phyloP scores from a whole-genome alignment of 2,797 vertebrate species.

The Macroramphosus scolopax region DNA sequence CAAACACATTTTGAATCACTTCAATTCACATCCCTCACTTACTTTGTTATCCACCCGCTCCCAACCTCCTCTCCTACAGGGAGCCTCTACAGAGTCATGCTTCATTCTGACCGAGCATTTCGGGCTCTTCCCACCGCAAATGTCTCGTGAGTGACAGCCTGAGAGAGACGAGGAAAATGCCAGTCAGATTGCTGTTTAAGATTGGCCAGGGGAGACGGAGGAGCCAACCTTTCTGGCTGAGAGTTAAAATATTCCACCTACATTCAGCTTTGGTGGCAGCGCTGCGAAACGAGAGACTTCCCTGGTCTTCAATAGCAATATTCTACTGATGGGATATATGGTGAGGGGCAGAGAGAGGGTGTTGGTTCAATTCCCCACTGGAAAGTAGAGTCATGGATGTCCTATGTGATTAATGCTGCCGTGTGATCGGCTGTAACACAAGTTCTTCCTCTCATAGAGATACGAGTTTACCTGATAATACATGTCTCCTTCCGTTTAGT shows the following conservation, averaged over 20 bases:
- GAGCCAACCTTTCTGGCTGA: slow-evolving; percentile 40
- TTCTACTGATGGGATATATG: slow-evolving; percentile 17
- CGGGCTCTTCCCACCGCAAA: slow-evolving; percentile 53
- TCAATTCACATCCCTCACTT: slow-evolving; percentile 17
- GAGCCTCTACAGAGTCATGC: slow-evolving; percentile 47
- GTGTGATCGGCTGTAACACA: too few species aligned
- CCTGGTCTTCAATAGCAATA: slow-evolving; percentile 39
- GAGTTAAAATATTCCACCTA: slow-evolving; percentile 54
- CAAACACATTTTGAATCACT: too few species aligned
- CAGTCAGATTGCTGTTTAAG: slow-evolving; percentile 55
- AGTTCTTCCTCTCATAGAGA: slow-evolving; percentile 4
- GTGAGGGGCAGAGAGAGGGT: slow-evolving; percentile 20
- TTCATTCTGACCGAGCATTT: slow-evolving; percentile 49
- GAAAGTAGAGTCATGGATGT: slow-evolving; percentile 2
- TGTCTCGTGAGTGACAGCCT: slow-evolving; percentile 56
- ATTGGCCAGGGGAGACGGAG: slow-evolving; percentile 40
- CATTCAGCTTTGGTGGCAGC: slow-evolving; percentile 28
- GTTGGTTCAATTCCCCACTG: slow-evolving; percentile 32
- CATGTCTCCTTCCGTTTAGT: slow-evolving; percentile 12
- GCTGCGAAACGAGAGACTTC: slow-evolving; percentile 32
- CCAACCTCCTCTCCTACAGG: slow-evolving; percentile 11
- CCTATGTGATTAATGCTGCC: too few species aligned
- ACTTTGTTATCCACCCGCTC: slow-evolving; percentile 6
- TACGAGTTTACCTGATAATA: slow-evolving; percentile 20
- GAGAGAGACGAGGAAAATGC: slow-evolving; percentile 50